Percentiles rank a stretch among this genome's conserved stretches.
Conservation (phyloP, 92 coral and sea anemone genomes). For the Montipora capitata region DNA sequence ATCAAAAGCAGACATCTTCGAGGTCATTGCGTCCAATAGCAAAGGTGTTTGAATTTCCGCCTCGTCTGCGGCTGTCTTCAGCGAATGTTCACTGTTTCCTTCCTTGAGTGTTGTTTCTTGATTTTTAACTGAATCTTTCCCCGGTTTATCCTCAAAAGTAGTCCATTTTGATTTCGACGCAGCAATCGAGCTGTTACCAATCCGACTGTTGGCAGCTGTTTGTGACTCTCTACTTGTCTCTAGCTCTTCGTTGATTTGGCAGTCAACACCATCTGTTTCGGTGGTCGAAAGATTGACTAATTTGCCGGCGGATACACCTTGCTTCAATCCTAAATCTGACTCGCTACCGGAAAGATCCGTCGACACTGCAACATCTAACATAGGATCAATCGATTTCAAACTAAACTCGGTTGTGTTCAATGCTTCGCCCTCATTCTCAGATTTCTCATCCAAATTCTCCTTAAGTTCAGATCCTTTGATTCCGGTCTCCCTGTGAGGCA, state of each 20-base stretch:
- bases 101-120: background rate
- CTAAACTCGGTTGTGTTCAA: background rate
- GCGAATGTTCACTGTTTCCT: background rate
- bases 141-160: slow-evolving; percentile 23
- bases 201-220: slow-evolving; percentile 17
- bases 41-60: slow-evolving; percentile 32
- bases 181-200: background rate
- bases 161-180: slow-evolving; percentile 12
- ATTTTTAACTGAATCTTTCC: background rate
- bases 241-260: background rate
- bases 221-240: background rate
- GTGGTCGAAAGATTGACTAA: background rate
- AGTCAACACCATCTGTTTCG: slow-evolving; percentile 33
- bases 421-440: background rate
- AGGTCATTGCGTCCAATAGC: slow-evolving; percentile 13
- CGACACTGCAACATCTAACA: too few relatives aligned
- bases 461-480: slow-evolving; percentile 20
- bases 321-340: background rate
- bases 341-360: background rate
- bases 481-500: slow-evolving; percentile 3
- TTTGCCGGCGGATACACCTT: slow-evolving; percentile 6
- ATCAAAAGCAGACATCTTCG: slow-evolving; percentile 60
- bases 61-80: background rate
- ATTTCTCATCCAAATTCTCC: slow-evolving; percentile 41
- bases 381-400: too few relatives aligned